Conservation (phyloP, 2,888 invertebrate species). For the Tetheella fluctuosa region DNA sequence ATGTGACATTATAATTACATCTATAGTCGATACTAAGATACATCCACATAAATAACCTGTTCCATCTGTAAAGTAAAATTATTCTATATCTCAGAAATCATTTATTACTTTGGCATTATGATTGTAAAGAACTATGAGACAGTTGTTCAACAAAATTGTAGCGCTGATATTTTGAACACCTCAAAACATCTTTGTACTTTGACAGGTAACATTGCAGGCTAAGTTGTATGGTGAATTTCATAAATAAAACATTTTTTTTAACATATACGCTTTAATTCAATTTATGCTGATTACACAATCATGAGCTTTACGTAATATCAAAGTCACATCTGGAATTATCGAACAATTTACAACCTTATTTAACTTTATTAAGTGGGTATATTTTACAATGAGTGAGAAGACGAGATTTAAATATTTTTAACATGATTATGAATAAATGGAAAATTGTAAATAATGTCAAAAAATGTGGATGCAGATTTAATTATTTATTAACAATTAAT, state of each 20-base stretch:
- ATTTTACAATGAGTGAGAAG: slow-evolving; percentile 68
- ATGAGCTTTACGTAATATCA: slow-evolving; percentile 76
- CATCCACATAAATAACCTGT: no score
- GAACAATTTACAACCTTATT: slow-evolving; percentile 81
- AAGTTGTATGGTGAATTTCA: not conserved
- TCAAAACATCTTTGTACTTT: no score
- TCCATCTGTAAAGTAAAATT: no score
- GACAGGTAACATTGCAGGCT: not conserved
- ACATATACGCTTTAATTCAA: slow-evolving; percentile 79
- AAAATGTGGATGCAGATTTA: not conserved
- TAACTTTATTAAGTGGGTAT: slow-evolving; percentile 55
- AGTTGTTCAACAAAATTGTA: no score
- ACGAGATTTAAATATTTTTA: slow-evolving; percentile 31
- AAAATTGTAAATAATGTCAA: not conserved
- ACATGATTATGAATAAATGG: slow-evolving; percentile 11
- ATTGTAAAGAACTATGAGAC: no score
- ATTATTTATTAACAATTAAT: not conserved
- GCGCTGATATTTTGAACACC: no score
- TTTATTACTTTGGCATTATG: no score
- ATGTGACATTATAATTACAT: no score
- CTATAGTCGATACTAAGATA: no score
- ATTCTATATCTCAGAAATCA: no score
- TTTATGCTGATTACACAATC: slow-evolving; percentile 77
- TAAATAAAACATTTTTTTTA: slow-evolving; percentile 41
- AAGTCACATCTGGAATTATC: slow-evolving; percentile 77